phyloP scores from a whole-genome alignment of 2,797 vertebrate species.

The Darevskia nairensis region DNA sequence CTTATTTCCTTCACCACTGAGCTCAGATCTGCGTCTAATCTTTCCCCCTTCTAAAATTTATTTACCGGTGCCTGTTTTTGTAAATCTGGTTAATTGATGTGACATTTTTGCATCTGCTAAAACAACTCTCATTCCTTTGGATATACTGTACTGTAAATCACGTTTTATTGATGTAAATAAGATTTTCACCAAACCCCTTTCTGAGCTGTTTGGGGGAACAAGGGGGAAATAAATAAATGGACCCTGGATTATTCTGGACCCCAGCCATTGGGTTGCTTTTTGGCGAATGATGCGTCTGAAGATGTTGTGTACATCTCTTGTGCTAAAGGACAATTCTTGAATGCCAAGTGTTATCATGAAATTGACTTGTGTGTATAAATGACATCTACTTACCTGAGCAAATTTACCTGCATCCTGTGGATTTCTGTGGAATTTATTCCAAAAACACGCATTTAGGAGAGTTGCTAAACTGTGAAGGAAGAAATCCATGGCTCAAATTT shows the following conservation, averaged over 20 bases:
- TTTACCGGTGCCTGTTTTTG: too few species aligned
- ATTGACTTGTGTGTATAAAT: neutral
- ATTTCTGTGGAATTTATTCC: conserved; percentile 1
- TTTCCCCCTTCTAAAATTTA: too few species aligned
- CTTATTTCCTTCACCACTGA: too few species aligned
- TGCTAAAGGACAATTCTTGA: neutral
- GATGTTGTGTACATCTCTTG: neutral
- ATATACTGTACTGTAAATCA: neutral
- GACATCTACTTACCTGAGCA: neutral
- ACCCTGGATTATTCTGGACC: neutral
- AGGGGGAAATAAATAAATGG: neutral
- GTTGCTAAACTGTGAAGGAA: neutral
- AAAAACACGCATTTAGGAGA: neutral
- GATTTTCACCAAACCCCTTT: neutral
- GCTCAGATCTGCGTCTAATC: too few species aligned
- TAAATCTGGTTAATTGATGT: neutral
- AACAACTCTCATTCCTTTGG: neutral
- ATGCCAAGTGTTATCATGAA: neutral
- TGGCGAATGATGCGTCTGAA: neutral
- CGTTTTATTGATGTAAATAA: too few species aligned
- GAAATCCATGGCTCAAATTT: neutral
- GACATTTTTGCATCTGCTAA: neutral
- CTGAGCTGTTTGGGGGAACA: neutral
- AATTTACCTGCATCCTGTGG: neutral
- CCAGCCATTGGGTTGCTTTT: neutral